Base-by-base conservation (phyloP, 2,888 invertebrate genomes). In the Neoitamus cyanurus region DNA sequence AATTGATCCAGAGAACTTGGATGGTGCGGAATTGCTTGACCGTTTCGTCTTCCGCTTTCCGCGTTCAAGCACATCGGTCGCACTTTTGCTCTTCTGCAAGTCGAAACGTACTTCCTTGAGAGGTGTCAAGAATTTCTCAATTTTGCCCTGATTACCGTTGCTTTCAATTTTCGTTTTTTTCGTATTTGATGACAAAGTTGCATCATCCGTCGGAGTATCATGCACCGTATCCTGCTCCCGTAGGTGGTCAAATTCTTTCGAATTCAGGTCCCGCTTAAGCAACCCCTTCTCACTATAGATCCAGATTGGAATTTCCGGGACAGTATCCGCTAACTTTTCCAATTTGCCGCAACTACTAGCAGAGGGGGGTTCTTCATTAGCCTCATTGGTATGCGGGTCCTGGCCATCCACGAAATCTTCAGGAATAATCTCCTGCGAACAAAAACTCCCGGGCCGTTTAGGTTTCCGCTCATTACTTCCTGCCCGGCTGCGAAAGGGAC, bases 41-140 rank as follows among this genome's bases (percentile, higher is more conserved):
- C 91, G 90, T 0, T 90, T 89, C 86, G 89, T 90, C 84, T 90
- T 90, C 9, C 90, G 88, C 86, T 89, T 90, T 46, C 90, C 90
- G 0, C 88, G 87, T 13, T 72, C 83, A 28, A 42, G 37, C 9
- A 86, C 37, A 69, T 86, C 84, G 6, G 84, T 70, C 1, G 86
- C 85, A 84, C 87, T 87, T 70, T 86, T 86, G 82, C 87, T 86
- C 77, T 86, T 87, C n/a, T 85, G 84, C 48, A 86, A 78, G 78
- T 86, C 78, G 58, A 86, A 86, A 13, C 85, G 80, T n/a, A 85
- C 86, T 77, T 85, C 86, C 37, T 86, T 86, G 11, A 58, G 37
- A 1, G 85, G 84, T 15, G 84, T 86, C 28, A 77, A 13, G 3
- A 82, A 85, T 7, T 58, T 70, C 3, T 75, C 68, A 69, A 31